A percentile compares a stretch with the other conserved stretches of the same genome.
phyloP scores from a whole-genome alignment of 2,797 vertebrate species.

The Anisognathus igniventris region DNA sequence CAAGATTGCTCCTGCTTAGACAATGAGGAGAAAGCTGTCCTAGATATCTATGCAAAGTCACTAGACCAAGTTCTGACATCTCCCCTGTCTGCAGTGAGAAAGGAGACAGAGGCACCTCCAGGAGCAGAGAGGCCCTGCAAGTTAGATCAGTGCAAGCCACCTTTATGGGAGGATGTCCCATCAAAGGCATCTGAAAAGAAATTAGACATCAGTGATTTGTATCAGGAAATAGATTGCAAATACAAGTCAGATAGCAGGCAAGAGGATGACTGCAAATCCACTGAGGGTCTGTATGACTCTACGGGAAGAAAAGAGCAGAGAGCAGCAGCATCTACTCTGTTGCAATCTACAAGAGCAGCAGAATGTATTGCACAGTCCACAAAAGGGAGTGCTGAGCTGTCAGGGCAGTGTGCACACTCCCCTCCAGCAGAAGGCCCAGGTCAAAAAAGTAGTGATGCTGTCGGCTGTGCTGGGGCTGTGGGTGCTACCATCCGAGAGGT shows the following conservation, averaged over 20 bases:
- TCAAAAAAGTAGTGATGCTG: slow-evolving; percentile 50
- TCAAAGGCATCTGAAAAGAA: neutral
- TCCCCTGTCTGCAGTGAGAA: neutral
- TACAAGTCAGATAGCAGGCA: neutral
- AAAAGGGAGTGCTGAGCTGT: slow-evolving; percentile 14
- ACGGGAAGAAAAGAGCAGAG: neutral
- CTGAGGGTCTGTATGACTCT: neutral
- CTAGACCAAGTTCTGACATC: neutral
- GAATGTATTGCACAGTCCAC: slow-evolving; percentile 28
- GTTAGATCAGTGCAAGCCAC: neutral
- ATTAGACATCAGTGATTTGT: neutral
- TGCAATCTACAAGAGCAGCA: slow-evolving; percentile 32
- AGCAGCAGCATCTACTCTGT: neutral
- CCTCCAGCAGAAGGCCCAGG: slow-evolving; percentile 22
- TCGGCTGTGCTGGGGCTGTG: slow-evolving; percentile 65
- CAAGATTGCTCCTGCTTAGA: slow-evolving; percentile 11
- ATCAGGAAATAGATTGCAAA: neutral
- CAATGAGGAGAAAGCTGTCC: slow-evolving; percentile 15
- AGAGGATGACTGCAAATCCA: neutral
- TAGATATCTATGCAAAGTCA: slow-evolving; percentile 36
- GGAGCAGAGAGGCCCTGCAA: neutral
- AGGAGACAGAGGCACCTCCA: neutral
- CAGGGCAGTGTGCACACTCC: slow-evolving; percentile 26
- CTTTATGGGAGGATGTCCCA: neutral
- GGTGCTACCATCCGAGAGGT: slow-evolving; percentile 68